Evolutionary conservation across 53 echinoderm and acorn worm species (phyloP).

Genomic region (Hippasteria phrygiana): DNA sequence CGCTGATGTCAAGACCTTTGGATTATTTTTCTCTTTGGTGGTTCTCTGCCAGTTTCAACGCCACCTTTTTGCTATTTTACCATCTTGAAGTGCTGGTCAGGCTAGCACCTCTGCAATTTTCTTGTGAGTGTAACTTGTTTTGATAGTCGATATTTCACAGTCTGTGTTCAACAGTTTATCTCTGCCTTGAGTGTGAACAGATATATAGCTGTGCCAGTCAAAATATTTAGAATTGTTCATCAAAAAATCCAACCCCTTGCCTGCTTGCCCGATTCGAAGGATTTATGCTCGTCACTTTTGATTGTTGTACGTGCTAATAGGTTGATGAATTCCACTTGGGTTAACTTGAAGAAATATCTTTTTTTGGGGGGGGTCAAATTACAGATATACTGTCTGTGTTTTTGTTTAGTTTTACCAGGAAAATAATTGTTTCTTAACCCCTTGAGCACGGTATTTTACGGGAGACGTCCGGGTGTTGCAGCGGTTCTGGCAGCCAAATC

Average conservation of each 20-base stretch:
- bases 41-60: not conserved
- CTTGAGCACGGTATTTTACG: no score
- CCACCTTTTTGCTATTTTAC: not conserved
- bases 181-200: not conserved
- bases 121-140: not conserved
- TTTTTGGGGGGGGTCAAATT: no score
- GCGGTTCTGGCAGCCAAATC: no score
- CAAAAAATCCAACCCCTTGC: not conserved
- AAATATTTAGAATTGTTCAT: not conserved
- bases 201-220: not conserved
- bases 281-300: not conserved
- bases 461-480: no score
- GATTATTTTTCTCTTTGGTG: not conserved
- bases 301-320: no score
- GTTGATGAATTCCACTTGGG: no score
- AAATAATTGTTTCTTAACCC: no score
- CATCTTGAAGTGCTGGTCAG: not conserved
- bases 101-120: not conserved
- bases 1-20: not conserved
- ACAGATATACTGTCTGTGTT: no score
- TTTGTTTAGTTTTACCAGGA: no score
- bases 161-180: not conserved
- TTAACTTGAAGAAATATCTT: no score
- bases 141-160: not conserved
- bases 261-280: not conserved